Conservation (phyloP, 2,888 invertebrate genomes). For the Tiphia femorata region DNA sequence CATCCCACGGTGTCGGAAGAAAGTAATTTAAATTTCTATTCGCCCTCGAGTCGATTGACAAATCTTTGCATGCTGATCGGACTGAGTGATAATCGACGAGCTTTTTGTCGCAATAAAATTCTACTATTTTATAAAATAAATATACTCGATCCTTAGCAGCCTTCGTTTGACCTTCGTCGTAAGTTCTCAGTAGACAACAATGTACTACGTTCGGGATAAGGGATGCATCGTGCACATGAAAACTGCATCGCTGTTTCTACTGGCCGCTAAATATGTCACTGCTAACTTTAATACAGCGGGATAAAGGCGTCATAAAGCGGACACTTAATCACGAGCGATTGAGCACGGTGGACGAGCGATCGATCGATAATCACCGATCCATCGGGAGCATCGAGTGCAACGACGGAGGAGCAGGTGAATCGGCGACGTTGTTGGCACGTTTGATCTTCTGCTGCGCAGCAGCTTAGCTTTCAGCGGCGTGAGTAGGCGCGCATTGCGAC, state of each 20-base stretch:
- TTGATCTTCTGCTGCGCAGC: conserved; percentile 61
- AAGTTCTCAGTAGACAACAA: too few species aligned
- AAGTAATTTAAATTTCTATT: too few species aligned
- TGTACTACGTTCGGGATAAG: too few species aligned
- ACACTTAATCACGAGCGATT: conserved; percentile 11
- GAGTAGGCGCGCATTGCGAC: conserved; percentile 46
- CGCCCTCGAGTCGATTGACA: too few species aligned
- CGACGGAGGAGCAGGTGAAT: conserved; percentile 19
- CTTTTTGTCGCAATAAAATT: too few species aligned
- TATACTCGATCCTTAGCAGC: too few species aligned
- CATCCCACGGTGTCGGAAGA: too few species aligned
- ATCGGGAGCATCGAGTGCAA: conserved; percentile 6
- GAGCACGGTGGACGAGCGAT: conserved; percentile 2
- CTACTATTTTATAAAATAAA: too few species aligned
- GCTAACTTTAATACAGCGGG: background rate
- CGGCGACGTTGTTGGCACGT: conserved; percentile 57
- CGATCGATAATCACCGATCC: conserved; percentile 22
- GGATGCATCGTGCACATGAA: too few species aligned
- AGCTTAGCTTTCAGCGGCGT: conserved; percentile 61
- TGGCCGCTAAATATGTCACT: background rate
- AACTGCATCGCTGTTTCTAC: background rate
- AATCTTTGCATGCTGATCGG: too few species aligned
- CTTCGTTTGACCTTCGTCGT: too few species aligned
- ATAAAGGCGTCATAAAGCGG: background rate
- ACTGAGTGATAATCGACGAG: too few species aligned